Evolutionary conservation across 2,888 invertebrate species (phyloP).

Genomic region (Stenolophus ochropezus): DNA sequence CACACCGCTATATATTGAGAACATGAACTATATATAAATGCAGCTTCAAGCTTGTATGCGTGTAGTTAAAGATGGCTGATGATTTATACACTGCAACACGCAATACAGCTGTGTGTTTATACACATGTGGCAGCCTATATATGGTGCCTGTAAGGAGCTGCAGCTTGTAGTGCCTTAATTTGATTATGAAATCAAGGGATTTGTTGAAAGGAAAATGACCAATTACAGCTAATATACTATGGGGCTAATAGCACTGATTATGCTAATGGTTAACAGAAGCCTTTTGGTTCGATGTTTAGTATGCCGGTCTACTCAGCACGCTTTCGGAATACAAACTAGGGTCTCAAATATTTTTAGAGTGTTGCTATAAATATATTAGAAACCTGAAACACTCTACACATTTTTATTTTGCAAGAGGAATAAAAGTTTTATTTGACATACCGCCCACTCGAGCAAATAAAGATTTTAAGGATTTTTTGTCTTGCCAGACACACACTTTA

Average conservation of each 20-base stretch:
- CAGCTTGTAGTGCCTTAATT: too few relatives aligned
- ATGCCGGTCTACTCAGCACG: slow-evolving; percentile 16
- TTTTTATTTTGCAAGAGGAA: slow-evolving; percentile 30
- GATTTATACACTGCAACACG: too few relatives aligned
- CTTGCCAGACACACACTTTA: too few relatives aligned
- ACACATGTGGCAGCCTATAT: too few relatives aligned
- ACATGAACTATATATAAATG: too few relatives aligned
- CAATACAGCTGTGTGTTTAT: too few relatives aligned
- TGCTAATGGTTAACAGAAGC: not conserved
- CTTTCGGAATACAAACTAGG: slow-evolving; percentile 43
- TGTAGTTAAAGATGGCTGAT: too few relatives aligned
- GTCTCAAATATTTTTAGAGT: slow-evolving; percentile 57
- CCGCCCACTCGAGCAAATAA: not conserved
- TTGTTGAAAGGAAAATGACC: not conserved
- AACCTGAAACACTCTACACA: slow-evolving; percentile 20
- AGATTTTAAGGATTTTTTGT: not conserved
- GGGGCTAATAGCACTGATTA: slow-evolving; percentile 20
- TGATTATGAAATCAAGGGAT: too few relatives aligned
- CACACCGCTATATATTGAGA: too few relatives aligned
- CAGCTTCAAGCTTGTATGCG: too few relatives aligned
- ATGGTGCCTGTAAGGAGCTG: too few relatives aligned
- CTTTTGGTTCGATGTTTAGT: slow-evolving; percentile 15
- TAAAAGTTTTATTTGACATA: not conserved
- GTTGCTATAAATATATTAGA: slow-evolving; percentile 57
- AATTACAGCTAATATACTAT: slow-evolving; percentile 11